Evolutionary conservation across 2,888 invertebrate genomes (phyloP).

Genomic region (Beris chalybata): DNA sequence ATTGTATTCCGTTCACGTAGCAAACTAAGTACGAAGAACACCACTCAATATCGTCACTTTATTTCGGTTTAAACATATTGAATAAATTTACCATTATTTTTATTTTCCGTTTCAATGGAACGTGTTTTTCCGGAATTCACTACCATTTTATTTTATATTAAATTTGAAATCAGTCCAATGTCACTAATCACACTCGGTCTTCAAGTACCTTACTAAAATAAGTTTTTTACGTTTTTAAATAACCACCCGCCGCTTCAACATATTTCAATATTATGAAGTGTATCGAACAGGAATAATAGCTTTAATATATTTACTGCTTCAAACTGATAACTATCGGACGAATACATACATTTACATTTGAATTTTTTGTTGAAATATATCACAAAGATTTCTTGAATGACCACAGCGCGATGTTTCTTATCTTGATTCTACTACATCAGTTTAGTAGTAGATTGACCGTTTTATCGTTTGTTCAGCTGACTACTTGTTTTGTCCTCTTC

Average conservation of each 20-base stretch:
- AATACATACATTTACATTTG: neutral
- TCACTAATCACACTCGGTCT: neutral
- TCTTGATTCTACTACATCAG: too few species aligned
- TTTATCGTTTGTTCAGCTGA: too few species aligned
- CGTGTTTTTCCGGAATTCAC: neutral
- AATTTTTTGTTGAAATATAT: too few species aligned
- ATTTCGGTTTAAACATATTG: too few species aligned
- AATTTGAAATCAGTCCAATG: neutral
- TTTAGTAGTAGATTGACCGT: too few species aligned
- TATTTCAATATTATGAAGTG: constrained; percentile 1
- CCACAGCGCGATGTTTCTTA: too few species aligned
- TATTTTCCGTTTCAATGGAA: neutral
- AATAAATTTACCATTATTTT: constrained; percentile 3
- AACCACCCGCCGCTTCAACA: constrained; percentile 6
- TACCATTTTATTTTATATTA: constrained; percentile 8
- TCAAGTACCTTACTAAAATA: neutral
- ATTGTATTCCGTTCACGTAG: neutral
- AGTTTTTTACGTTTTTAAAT: neutral
- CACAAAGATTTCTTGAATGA: too few species aligned
- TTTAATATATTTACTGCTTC: neutral
- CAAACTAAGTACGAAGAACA: neutral
- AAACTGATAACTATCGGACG: constrained; percentile 12
- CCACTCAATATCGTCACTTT: neutral
- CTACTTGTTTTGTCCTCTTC: too few species aligned
- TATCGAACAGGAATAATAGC: constrained; percentile 9